Evolutionary conservation across 2,113 vertebrate genomes (phyloP).

Genomic region (Bombycilla garrulus): DNA sequence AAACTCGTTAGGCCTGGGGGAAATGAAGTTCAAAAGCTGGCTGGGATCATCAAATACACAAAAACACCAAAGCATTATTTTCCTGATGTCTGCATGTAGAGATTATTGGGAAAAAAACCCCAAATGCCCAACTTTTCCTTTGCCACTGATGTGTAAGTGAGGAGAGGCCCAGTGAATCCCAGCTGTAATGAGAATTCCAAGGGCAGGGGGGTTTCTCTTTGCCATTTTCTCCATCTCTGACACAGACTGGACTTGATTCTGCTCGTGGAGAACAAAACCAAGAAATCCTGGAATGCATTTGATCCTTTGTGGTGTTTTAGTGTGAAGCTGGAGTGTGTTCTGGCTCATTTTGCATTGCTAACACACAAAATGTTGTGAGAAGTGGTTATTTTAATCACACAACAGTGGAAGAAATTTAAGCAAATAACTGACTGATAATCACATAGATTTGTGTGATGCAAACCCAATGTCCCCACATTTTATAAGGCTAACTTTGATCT

Average conservation of each 20-base stretch:
- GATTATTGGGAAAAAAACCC: not conserved
- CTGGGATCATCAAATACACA: not conserved
- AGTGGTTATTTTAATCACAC: not conserved
- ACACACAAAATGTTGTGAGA: not conserved
- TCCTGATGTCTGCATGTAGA: not conserved
- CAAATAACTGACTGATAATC: not conserved
- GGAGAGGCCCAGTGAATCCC: not conserved
- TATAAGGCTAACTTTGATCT: not conserved
- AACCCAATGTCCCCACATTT: not conserved
- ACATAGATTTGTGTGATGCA: not conserved
- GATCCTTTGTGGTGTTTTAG: not conserved
- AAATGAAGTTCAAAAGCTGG: not conserved
- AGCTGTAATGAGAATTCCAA: not conserved
- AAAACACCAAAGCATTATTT: not conserved
- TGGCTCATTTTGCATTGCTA: not conserved
- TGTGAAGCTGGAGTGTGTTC: not conserved
- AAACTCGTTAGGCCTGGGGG: not conserved
- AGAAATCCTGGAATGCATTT: slow-evolving; percentile 15
- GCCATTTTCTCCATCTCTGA: too few relatives aligned
- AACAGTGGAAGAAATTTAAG: not conserved
- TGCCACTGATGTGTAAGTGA: not conserved
- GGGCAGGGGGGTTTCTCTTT: not conserved
- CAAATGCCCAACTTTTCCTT: not conserved
- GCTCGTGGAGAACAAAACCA: not conserved
- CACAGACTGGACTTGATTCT: not conserved